Evolutionary conservation across 2,113 vertebrate genomes (phyloP), one percentile per base, ranked within the genome.

Genomic region (Toxostoma redivivum): DNA sequence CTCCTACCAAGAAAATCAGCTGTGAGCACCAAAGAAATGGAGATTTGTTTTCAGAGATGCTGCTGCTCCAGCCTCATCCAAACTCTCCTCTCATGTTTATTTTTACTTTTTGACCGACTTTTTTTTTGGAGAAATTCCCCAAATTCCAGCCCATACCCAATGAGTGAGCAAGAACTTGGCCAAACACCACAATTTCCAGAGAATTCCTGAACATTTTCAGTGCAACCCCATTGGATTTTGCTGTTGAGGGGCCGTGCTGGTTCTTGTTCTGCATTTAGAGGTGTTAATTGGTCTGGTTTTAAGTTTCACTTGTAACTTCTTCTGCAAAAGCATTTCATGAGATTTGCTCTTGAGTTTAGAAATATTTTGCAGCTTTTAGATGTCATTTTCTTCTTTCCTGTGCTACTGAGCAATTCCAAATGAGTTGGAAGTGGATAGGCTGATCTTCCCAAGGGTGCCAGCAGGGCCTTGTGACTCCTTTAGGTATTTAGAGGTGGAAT

Each of bases 121-220:
- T 86, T 84, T n/a, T 81, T 94, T 94, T 19, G 35, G 81, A 98
- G 97, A 92, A 98, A 97, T 81, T 58, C 92, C 9, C 92, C 87
- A 42, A 78, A 81, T 23, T 89, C 81, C 65, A 77, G 48, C 81
- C 40, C 90, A 89, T 28, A 35, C 53, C 12, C 90, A 88, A 64
- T 93, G 97, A 95, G 79, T 96, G 57, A 93, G 86, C 67, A 84
- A 58, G 60, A 97, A 94, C 71, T 87, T 87, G 72, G 73, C 94
- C 71, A 81, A 94, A 54, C 71, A 64, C 24, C 88, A 77, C n/a
- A 35, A 93, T n/a, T 98, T 97, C 86, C 95, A 84, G 65, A 83
- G 70, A 40, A 64, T 97, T 71, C 95, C 94, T 37, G 81, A 86
- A 19, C 53, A 5, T 15, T 97, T 96, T 38, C 81, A 91, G 2